Conservation (phyloP, 2,113 vertebrate species). For the Atlantisia rogersi region DNA sequence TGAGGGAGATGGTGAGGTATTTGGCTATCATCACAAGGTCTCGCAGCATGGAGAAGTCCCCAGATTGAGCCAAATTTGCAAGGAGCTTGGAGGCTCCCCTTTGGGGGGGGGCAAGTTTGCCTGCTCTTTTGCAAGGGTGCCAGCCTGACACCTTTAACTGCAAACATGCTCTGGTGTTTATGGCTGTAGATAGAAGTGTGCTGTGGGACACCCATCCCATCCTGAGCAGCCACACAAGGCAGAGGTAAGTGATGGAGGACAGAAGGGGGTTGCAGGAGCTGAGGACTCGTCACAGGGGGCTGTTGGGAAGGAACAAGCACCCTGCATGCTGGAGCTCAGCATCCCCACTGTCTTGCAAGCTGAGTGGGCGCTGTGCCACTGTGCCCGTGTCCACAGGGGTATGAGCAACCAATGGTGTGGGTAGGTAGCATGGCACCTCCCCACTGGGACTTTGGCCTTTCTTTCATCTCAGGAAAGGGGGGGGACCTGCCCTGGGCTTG, state of each 20-base stretch:
- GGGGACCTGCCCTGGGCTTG: background rate
- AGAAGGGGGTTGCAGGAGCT: background rate
- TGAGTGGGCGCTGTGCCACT: background rate
- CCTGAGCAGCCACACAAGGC: accelerated
- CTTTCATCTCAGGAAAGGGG: background rate
- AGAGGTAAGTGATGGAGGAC: background rate
- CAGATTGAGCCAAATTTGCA: background rate
- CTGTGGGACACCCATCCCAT: accelerated
- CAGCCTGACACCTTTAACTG: background rate
- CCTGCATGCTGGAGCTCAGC: background rate
- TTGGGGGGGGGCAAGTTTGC: background rate
- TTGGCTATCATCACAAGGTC: background rate
- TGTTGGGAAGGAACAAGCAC: background rate
- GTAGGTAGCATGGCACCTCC: background rate
- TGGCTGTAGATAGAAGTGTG: accelerated
- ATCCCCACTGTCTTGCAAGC: accelerated
- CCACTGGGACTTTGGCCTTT: conserved; percentile 3
- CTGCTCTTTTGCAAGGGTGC: background rate
- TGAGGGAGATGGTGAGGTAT: accelerated
- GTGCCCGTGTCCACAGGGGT: background rate
- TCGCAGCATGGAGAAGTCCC: background rate
- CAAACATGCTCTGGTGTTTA: background rate
- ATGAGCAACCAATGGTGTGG: background rate
- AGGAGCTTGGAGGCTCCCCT: background rate
- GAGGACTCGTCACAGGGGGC: background rate